phyloP scores from a whole-genome alignment of 2,113 vertebrate species.

The Xenopus laevis region DNA sequence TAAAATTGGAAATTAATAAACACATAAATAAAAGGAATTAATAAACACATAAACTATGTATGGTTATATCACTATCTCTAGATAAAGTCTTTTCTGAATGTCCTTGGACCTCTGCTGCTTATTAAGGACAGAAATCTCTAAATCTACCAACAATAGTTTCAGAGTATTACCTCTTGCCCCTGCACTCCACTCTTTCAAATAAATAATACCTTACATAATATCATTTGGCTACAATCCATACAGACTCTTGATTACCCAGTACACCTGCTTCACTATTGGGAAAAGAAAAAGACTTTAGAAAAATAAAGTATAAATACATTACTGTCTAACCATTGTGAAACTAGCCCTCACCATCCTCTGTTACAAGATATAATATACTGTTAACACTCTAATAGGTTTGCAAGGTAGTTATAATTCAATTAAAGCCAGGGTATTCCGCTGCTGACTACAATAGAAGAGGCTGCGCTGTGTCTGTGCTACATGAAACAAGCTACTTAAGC shows the following conservation, averaged over 20 bases:
- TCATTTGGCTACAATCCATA: too few relatives aligned
- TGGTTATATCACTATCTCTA: too few relatives aligned
- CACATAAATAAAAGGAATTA: too few relatives aligned
- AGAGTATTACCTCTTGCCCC: too few relatives aligned
- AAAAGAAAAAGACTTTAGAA: constrained; percentile 45
- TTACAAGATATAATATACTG: constrained; percentile 70
- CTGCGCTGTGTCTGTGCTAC: constrained; percentile 74
- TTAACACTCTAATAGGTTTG: constrained; percentile 68
- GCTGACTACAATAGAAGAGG: constrained; percentile 67
- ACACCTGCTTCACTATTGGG: constrained; percentile 43
- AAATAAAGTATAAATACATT: constrained; percentile 46
- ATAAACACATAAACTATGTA: too few relatives aligned
- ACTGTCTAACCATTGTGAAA: constrained; percentile 23
- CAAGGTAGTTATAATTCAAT: constrained; percentile 82
- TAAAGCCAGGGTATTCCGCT: constrained; percentile 72
- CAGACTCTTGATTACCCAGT: constrained; percentile 2
- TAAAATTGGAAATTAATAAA: too few relatives aligned
- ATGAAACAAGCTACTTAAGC: constrained; percentile 91
- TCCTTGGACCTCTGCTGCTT: too few relatives aligned
- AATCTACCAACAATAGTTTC: too few relatives aligned
- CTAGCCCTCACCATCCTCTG: constrained; percentile 67
- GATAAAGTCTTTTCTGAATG: too few relatives aligned
- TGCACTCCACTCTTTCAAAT: too few relatives aligned
- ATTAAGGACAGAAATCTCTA: too few relatives aligned
- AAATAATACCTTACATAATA: too few relatives aligned